These are phyloP conservation scores for Damaliscus lunatus DNA, from an alignment of 2,113 vertebrate species.

Conservation along the genomic window DNA sequence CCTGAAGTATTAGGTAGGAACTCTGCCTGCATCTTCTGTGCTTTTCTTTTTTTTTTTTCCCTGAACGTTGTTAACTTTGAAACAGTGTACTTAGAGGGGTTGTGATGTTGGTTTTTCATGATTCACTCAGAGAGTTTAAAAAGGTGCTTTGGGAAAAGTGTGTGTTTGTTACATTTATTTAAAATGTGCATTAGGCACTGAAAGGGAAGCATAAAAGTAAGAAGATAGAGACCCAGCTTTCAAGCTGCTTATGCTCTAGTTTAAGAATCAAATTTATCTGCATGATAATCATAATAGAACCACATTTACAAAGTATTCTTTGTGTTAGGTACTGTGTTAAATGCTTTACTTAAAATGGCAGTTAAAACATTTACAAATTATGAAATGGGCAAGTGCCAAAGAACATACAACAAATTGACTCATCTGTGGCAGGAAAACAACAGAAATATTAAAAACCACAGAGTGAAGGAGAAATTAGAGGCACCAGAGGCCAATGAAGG, in stretches of 20 bases:
- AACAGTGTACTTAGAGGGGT: neutral
- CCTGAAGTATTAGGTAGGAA: neutral
- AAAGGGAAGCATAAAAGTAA: neutral
- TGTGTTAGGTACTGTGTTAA: neutral
- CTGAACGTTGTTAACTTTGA: neutral
- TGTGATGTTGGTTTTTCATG: neutral
- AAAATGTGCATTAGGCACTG: neutral
- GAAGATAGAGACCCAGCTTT: neutral
- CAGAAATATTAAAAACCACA: neutral
- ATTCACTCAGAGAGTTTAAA: neutral
- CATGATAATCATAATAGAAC: neutral
- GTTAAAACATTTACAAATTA: neutral
- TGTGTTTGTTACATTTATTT: neutral
- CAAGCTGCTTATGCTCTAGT: neutral
- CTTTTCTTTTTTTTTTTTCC: neutral
- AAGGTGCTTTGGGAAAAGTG: neutral
- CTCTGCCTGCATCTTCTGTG: neutral
- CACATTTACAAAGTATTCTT: neutral
- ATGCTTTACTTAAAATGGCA: constrained; percentile 9
- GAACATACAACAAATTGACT: neutral
- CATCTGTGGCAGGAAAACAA: neutral
- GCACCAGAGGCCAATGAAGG: neutral
- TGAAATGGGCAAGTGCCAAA: neutral
- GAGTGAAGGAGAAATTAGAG: neutral
- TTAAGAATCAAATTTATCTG: neutral